Base-by-base conservation (phyloP, 1,140 invertebrate genomes). In the Nomia melanderi region DNA sequence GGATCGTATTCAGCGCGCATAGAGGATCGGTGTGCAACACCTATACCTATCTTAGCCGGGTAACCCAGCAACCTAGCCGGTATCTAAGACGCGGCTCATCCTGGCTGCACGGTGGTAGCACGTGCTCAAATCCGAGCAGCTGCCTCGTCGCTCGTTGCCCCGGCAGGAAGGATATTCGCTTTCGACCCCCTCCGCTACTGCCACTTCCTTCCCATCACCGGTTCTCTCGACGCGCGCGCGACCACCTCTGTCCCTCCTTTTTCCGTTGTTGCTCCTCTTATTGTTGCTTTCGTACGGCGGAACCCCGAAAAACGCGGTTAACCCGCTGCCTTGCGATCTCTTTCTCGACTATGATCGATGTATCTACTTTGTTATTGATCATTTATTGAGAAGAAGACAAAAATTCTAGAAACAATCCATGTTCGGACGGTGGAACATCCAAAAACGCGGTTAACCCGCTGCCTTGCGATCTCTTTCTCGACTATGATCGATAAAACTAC, bases 121-220 rank as follows among this genome's bases (percentile, higher is more conserved):
- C 90, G 89, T 89, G 90, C 90, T 90, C 85, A 91, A 91, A 91
- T 91, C 90, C 87, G 83, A 86, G 89, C 84, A 86, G 84, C 84
- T 86, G 84, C 71, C 62, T 63, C n/a, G n/a, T n/a, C n/a, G 77
- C 66, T 85, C 63, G 69, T 73, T 62, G 74, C 64, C 67, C 47
- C 56, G 78, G 65, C 82, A 83, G 82, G 82, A 84, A 84, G 82
- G 78, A 84, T 83, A 84, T 84, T 84, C 81, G 73, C 78, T 69
- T 80, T 83, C 82, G 73, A 84, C 69, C 69, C 77, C 59, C 69
- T 29, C 20, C 59, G 33, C 65, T 50, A 23, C 33, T 5, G 31
- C 70, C 78, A 84, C 78, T 84, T 84, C 82, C 82, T 84, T 84
- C 69, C 82, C 75, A 81, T 84, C 81, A 56, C 36, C 54, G 25